Evolutionary conservation across 2,888 invertebrate species (phyloP), one percentile per base, ranked within the genome.

Genomic region (Macaria liturata): DNA sequence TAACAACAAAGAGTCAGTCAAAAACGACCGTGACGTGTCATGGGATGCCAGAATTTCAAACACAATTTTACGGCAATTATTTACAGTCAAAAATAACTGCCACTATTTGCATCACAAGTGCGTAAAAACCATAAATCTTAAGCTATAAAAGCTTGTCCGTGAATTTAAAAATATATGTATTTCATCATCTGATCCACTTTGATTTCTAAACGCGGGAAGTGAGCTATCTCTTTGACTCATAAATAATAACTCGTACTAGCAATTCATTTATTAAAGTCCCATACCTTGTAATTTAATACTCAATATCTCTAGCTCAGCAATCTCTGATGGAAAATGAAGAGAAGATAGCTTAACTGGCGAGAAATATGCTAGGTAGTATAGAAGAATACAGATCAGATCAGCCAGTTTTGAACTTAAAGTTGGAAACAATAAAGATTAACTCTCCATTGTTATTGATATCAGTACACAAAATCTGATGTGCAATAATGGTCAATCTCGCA

Each of bases 221-320:
- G 30, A 9, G 34, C 54, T 49, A 32, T 51, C 45, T 51, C 20
- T 46, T 44, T 54, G 54, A 48, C 54, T 55, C 55, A 55, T 55
- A 53, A 46, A 51, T 46, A 48, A 34, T 54, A 44, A 32, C 31
- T 5, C 46, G 30, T 49, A 54, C 46, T 50, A 50, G 43, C 46
- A 59, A 59, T 54, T 59, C 43, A 30, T n/a, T 49, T 43, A 59
- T 59, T 59, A 54, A 54, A 54, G 30, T 50, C 20, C n/a, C 43
- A 49, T 57, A 20, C 37, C 31, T 37, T 8, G 20, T 31, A 47
- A 51, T 57, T 51, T 43, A n/a, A 20, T 40, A 5, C 37, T 51
- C 8, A n/a, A 31, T 6, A 45, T 40, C 5, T 20, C 6, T 37
- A 1, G 7, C 4, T 7, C 34, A 37, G 34, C 7, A 37, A 37